A percentile compares a stretch with the other conserved stretches of the same genome.
Evolutionary conservation across 2,888 invertebrate genomes (phyloP).

Genomic region (Rhagophthalmus giganteus): DNA sequence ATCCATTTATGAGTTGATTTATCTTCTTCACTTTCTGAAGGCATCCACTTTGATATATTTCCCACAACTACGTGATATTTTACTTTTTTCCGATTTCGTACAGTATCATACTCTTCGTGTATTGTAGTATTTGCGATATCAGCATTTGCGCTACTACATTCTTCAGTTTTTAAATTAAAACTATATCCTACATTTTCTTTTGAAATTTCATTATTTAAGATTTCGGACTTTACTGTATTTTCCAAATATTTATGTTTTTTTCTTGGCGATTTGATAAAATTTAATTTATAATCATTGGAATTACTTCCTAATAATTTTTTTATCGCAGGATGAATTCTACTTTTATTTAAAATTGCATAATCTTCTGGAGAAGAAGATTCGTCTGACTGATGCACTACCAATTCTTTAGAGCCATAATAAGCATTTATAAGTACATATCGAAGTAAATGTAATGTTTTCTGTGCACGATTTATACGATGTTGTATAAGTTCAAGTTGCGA

Average conservation of each 20-base stretch:
- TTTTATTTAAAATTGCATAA: slow-evolving; percentile 45
- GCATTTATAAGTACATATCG: slow-evolving; percentile 63
- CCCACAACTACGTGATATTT: slow-evolving; percentile 59
- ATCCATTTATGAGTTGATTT: slow-evolving; percentile 88
- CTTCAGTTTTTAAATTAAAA: slow-evolving; percentile 7
- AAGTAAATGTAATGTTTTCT: slow-evolving; percentile 62
- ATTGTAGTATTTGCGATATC: neutral
- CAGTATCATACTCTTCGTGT: slow-evolving; percentile 26
- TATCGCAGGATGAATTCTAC: slow-evolving; percentile 73
- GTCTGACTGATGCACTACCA: slow-evolving; percentile 52
- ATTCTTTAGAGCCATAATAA: slow-evolving; percentile 63
- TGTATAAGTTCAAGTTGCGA: slow-evolving; percentile 73
- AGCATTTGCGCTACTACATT: slow-evolving; percentile 8
- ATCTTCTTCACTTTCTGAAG: slow-evolving; percentile 68
- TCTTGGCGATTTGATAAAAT: slow-evolving; percentile 12
- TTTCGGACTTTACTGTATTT: neutral
- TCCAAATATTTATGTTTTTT: slow-evolving; percentile 8
- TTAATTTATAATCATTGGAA: slow-evolving; percentile 13
- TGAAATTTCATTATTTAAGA: neutral
- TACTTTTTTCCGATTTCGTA: slow-evolving; percentile 46
- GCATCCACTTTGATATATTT: slow-evolving; percentile 84
- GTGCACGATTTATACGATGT: slow-evolving; percentile 62
- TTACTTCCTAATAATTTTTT: slow-evolving; percentile 69
- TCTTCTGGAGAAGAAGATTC: slow-evolving; percentile 36
- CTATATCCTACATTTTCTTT: too few species aligned